Evolutionary conservation across 1,140 invertebrate genomes (phyloP).

Genomic region (Conus ventricosus): DNA sequence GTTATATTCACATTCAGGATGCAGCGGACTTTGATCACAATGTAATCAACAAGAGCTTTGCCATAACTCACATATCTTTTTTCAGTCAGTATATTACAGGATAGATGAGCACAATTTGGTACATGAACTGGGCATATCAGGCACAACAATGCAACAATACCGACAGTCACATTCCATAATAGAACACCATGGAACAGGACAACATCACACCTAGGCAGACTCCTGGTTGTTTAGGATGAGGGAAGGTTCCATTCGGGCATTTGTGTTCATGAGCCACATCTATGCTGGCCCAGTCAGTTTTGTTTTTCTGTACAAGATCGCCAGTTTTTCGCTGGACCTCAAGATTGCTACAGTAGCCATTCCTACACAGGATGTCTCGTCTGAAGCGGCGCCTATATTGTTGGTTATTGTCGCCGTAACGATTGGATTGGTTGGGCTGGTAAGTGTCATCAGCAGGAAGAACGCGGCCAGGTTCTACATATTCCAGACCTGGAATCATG

Average conservation of each 20-base stretch:
- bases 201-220: constrained; percentile 45
- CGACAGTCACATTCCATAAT: neutral
- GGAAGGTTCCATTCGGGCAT: constrained; percentile 41
- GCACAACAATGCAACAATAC: constrained; percentile 6
- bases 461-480: constrained; percentile 58
- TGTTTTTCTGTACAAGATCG: neutral
- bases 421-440: neutral
- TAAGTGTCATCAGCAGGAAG: constrained; percentile 39
- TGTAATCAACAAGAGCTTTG: too few species aligned
- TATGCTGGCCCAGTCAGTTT: neutral
- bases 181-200: neutral
- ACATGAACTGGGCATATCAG: neutral
- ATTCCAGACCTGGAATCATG: constrained; percentile 60
- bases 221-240: constrained; percentile 20
- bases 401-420: neutral
- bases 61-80: too few species aligned
- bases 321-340: neutral
- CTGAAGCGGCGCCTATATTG: neutral
- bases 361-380: constrained; percentile 19
- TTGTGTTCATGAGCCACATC: neutral
- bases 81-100: too few species aligned
- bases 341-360: constrained; percentile 15
- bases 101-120: neutral
- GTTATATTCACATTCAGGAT: too few species aligned
- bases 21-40: too few species aligned